Evolutionary conservation across 2,888 invertebrate species (phyloP).

Genomic region (Brenthis ino): DNA sequence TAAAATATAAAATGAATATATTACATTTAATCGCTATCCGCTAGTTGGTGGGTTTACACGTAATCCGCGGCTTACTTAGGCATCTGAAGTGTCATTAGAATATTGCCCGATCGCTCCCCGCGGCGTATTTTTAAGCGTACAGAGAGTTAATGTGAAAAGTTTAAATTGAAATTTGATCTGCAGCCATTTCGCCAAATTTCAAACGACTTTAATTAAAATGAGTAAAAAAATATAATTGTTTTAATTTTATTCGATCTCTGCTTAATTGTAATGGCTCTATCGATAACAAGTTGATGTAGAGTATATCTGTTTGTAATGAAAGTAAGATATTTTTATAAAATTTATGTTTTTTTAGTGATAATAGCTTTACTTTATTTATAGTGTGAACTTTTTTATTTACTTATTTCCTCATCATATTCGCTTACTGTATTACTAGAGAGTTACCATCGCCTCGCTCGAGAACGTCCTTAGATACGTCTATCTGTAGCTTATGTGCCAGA

Average conservation of each 20-base stretch:
- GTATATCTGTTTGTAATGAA: no score
- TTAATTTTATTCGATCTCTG: constrained; percentile 16
- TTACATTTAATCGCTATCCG: constrained; percentile 25
- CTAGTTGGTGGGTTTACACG: constrained; percentile 20
- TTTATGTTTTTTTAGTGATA: no score
- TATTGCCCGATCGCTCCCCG: constrained; percentile 53
- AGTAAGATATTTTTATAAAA: no score
- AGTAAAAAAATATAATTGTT: constrained; percentile 34
- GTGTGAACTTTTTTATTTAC: no score
- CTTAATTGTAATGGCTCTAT: constrained; percentile 19
- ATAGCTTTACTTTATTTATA: no score
- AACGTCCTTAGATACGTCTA: no score
- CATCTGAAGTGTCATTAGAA: constrained; percentile 47
- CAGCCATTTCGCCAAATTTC: constrained; percentile 41
- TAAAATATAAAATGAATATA: not conserved
- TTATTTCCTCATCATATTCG: no score
- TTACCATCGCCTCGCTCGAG: no score
- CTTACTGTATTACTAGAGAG: no score
- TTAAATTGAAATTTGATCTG: constrained; percentile 77
- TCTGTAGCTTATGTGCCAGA: no score
- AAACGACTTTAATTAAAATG: constrained; percentile 42
- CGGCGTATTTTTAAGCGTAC: constrained; percentile 66
- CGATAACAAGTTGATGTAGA: not conserved
- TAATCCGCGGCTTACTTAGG: constrained; percentile 46
- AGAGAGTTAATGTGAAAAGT: constrained; percentile 67